Evolutionary conservation across 2,113 vertebrate species (phyloP).

Genomic region (Sprattus sprattus): DNA sequence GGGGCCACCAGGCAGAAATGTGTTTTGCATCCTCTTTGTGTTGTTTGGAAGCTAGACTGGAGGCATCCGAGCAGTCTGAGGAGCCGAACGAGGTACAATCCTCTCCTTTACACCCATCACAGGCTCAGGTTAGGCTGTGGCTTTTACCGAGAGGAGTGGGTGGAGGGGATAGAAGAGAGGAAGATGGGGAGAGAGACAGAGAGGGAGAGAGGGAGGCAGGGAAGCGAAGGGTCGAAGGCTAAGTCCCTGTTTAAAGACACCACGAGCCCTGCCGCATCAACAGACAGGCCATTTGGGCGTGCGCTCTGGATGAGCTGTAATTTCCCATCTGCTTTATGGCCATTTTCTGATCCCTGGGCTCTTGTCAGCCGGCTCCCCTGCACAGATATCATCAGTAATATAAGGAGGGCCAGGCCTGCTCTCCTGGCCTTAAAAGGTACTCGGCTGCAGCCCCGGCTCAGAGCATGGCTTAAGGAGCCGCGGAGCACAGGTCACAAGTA

Average conservation of each 20-base stretch:
- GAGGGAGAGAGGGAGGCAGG: neutral
- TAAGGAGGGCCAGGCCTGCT: conserved; percentile 70
- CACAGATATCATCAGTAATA: conserved; percentile 78
- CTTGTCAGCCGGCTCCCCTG: conserved; percentile 74
- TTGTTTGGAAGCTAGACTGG: neutral
- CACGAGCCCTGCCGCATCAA: conserved; percentile 70
- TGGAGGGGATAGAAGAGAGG: neutral
- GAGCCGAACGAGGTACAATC: too few relatives aligned
- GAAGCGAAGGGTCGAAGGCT: conserved; percentile 64
- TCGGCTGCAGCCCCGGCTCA: conserved; percentile 62
- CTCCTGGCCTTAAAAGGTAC: conserved; percentile 72
- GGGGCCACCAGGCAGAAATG: too few relatives aligned
- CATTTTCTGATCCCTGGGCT: conserved; percentile 73
- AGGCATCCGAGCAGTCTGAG: neutral
- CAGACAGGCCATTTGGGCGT: conserved; percentile 73
- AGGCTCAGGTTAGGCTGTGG: neutral
- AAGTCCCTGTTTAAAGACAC: conserved; percentile 77
- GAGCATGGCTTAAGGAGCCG: conserved; percentile 69
- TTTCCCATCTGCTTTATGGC: conserved; percentile 78
- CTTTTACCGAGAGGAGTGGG: neutral
- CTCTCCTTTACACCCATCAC: neutral
- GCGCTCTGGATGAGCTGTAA: conserved; percentile 73
- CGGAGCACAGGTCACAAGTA: conserved; percentile 70
- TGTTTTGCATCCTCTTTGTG: neutral
- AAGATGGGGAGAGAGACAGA: conserved; percentile 35